Evolutionary conservation across 2,113 vertebrate species (phyloP), one percentile per base, ranked within the genome.

Genomic region (Petromus typicus): DNA sequence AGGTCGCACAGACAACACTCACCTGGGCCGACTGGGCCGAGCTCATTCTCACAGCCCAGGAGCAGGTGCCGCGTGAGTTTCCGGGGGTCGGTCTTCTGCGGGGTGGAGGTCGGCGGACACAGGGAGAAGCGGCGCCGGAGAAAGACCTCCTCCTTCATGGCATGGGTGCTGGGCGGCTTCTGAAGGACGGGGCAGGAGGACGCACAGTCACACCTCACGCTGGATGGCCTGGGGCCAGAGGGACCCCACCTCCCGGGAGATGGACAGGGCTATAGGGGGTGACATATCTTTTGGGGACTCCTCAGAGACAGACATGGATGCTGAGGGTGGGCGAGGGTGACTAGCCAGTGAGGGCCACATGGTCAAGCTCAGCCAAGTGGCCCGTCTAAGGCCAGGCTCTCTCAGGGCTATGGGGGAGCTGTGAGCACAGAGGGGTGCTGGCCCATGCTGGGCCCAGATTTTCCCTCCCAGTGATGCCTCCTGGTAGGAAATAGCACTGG

Each of bases 111-210:
- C 5, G 98, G 99, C 0, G 99, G 99, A 94, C 99, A 99, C 96
- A 99, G 98, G 11, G 99, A 99, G 97, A 99, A 99, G 98, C 99
- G 99, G 92, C 99, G 99, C 34, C 99, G 98, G 81, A 99, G 99
- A 88, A 99, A 98, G 98, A 99, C 99, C 98, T 99, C 99, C 98
- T 99, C 99, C 99, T 99, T 99, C 99, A 99, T 99, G 98, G 98
- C 98, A 98, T 98, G 98, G 96, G 98, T 91, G 94, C 98, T 97
- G 91, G 98, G 98, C 4, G 98, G 99, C 98, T 99, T 99, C 99
- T 99, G 98, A 97, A 57, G 7, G 30, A 5, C 98, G 64, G 97
- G 57, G 27, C 2, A 8, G 95, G 57, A 95, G 78, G 63, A 16
- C 64, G 30, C 1, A 25, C 25, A 75, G 85, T 98, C 66, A 92